Evolutionary conservation across 2,113 vertebrate species (phyloP).

Genomic region (Todiramphus chloris): DNA sequence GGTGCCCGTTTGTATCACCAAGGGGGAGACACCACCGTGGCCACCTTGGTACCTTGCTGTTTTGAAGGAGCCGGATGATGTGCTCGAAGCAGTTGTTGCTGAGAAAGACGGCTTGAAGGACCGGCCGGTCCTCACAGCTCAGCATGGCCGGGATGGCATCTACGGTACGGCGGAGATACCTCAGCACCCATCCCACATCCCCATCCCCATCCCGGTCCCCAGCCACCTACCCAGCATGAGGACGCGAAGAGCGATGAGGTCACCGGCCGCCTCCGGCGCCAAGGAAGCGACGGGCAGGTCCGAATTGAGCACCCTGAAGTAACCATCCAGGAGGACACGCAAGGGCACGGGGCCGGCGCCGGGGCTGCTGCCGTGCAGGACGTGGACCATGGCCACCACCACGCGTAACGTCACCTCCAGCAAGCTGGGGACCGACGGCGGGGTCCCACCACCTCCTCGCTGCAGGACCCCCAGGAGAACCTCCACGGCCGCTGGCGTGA

Average conservation of each 20-base stretch:
- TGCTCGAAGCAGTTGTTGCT: constrained; percentile 99
- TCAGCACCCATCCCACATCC: background rate
- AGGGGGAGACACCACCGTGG: accelerated
- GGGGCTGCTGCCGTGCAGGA: constrained; percentile 85
- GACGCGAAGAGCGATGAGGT: constrained; percentile 81
- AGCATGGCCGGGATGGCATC: constrained; percentile 93
- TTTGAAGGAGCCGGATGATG: constrained; percentile 94
- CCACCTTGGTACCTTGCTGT: constrained; percentile 86
- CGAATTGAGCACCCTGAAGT: constrained; percentile 90
- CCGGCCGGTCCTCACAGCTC: constrained; percentile 89
- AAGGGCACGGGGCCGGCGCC: constrained; percentile 82
- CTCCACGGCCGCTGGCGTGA: constrained; percentile 79
- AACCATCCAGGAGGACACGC: constrained; percentile 84
- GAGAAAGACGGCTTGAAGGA: constrained; percentile 92
- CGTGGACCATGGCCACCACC: constrained; percentile 85
- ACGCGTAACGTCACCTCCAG: constrained; percentile 75
- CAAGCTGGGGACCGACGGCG: constrained; percentile 49
- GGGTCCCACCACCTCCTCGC: constrained; percentile 63
- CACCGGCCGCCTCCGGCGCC: constrained; percentile 19
- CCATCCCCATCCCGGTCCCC: accelerated
- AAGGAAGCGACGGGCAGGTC: constrained; percentile 69
- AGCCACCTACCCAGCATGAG: constrained; percentile 88
- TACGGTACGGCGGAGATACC: background rate
- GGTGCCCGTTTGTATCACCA: background rate
- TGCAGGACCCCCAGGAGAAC: constrained; percentile 84